Conservation (phyloP, 2,888 invertebrate species). For the Phengaris arion region DNA sequence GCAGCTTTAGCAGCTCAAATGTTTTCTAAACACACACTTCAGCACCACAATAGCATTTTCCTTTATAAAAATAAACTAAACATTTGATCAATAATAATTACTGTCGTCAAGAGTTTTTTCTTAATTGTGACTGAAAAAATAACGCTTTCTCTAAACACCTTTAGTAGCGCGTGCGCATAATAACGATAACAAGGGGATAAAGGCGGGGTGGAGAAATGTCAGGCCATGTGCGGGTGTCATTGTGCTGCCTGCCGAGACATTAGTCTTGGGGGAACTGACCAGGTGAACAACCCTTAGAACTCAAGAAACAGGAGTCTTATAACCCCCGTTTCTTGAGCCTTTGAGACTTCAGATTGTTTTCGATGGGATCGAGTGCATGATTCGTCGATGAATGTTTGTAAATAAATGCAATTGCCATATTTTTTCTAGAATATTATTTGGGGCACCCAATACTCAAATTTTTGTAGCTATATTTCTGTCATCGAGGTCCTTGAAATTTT, state of each 20-base stretch:
- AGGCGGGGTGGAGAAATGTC: conserved; percentile 56
- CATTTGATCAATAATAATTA: neutral
- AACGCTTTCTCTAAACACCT: conserved; percentile 74
- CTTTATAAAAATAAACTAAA: neutral
- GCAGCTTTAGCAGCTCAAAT: neutral
- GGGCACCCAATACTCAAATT: neutral
- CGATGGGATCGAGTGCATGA: neutral
- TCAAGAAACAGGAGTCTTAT: conserved; percentile 37
- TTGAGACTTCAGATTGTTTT: conserved; percentile 28
- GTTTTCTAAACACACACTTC: neutral
- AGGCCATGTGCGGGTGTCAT: conserved; percentile 71
- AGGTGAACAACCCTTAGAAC: conserved; percentile 62
- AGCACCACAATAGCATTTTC: neutral
- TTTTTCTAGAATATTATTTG: neutral
- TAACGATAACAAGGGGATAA: conserved; percentile 63
- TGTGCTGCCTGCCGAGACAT: conserved; percentile 67
- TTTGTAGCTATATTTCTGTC: neutral
- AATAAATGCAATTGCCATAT: neutral
- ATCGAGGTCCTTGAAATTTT: neutral
- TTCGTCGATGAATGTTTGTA: neutral
- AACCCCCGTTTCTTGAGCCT: conserved; percentile 36
- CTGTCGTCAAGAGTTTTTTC: neutral
- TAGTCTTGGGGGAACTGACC: conserved; percentile 69
- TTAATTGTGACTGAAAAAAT: conserved; percentile 51
- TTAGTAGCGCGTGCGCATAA: conserved; percentile 65